Evolutionary conservation across 2,888 invertebrate species (phyloP).

Genomic region (Carcina quercana): DNA sequence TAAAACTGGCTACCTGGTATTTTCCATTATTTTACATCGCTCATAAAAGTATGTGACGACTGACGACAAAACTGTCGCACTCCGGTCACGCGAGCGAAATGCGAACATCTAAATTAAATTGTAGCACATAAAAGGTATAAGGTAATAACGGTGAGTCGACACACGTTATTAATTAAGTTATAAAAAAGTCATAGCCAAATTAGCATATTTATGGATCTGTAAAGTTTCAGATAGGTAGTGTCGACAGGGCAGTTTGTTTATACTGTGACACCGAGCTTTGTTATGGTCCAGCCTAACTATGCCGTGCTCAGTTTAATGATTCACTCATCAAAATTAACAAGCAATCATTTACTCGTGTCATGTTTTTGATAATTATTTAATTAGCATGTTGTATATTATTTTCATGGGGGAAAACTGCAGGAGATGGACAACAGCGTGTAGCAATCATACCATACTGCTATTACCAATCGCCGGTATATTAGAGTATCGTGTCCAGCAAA

Average conservation of each 20-base stretch:
- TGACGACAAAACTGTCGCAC: constrained; percentile 40
- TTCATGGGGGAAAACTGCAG: too few species aligned
- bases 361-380: too few species aligned
- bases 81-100: constrained; percentile 49
- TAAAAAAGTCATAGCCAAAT: constrained; percentile 69
- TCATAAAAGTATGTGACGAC: constrained; percentile 62
- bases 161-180: constrained; percentile 71
- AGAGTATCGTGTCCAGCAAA: too few species aligned
- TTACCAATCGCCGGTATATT: too few species aligned
- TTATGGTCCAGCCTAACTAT: too few species aligned
- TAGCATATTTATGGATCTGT: constrained; percentile 65
- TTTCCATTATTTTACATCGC: constrained; percentile 67
- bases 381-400: too few species aligned
- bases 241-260: constrained; percentile 2
- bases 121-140: constrained; percentile 62
- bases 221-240: constrained; percentile 23
- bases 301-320: too few species aligned
- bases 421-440: too few species aligned
- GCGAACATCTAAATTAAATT: constrained; percentile 57
- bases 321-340: too few species aligned
- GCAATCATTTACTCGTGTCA: too few species aligned
- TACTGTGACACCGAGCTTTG: too few species aligned
- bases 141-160: constrained; percentile 33
- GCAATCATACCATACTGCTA: too few species aligned
- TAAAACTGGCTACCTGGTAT: constrained; percentile 48